Conservation (phyloP, 2,888 invertebrate genomes). For the Cactoblastis cactorum region DNA sequence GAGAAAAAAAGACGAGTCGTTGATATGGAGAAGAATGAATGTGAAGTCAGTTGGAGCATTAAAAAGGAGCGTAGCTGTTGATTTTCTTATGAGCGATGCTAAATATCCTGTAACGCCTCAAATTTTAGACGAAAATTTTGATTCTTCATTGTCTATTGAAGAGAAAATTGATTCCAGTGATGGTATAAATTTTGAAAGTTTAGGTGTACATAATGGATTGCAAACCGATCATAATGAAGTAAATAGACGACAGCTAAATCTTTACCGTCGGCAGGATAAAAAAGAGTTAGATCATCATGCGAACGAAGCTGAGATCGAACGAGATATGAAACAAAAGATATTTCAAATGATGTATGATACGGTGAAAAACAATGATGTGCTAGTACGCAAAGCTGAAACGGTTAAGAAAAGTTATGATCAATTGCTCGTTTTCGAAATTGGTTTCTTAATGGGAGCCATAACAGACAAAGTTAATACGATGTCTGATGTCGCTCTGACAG, state of each 20-base stretch:
- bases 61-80: neutral
- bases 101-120: neutral
- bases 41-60: neutral
- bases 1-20: neutral
- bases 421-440: conserved; percentile 47
- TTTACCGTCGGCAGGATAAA: neutral
- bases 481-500: conserved; percentile 42
- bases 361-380: conserved; percentile 51
- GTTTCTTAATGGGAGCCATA: conserved; percentile 50
- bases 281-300: neutral
- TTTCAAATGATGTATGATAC: conserved; percentile 63
- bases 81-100: neutral
- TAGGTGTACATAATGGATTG: too few species aligned
- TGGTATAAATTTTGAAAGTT: neutral
- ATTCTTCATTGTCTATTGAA: neutral
- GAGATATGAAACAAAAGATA: conserved; percentile 51
- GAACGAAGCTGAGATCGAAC: conserved; percentile 33
- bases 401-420: conserved; percentile 45
- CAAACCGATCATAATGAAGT: neutral
- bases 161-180: neutral
- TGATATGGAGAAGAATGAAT: neutral
- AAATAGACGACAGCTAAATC: neutral
- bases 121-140: neutral
- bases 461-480: conserved; percentile 50
- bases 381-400: conserved; percentile 48